Conservation (phyloP, 2,113 vertebrate species). For the Myrmecobius fasciatus region DNA sequence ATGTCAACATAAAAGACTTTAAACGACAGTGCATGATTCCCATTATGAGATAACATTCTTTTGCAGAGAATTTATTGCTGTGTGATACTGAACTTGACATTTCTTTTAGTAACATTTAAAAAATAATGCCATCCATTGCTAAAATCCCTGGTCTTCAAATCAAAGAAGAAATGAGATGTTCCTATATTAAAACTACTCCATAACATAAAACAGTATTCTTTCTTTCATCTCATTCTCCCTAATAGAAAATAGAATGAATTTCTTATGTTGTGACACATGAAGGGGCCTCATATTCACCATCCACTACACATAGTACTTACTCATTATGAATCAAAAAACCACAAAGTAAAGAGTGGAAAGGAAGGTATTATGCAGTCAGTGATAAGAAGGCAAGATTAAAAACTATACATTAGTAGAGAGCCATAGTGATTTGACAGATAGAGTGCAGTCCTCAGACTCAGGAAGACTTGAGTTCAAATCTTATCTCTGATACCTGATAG, state of each 20-base stretch:
- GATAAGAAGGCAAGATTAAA: background rate
- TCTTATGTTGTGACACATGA: background rate
- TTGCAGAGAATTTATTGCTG: conserved; percentile 36
- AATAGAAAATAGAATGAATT: background rate
- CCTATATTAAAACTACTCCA: conserved; percentile 10
- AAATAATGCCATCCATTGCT: conserved; percentile 2
- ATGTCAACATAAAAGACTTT: conserved; percentile 48
- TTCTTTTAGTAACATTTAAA: conserved; percentile 46
- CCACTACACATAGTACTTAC: background rate
- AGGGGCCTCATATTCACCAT: background rate
- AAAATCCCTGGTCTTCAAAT: conserved; percentile 36
- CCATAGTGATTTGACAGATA: background rate
- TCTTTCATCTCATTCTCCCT: background rate
- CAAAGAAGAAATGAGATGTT: conserved; percentile 15
- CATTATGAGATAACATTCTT: conserved; percentile 45
- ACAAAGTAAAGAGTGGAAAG: background rate
- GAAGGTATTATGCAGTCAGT: background rate
- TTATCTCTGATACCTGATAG: background rate
- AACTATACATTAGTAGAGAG: background rate
- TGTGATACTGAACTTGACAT: conserved; percentile 40
- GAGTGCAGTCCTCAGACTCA: background rate
- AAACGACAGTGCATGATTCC: conserved; percentile 16
- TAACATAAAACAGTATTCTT: background rate
- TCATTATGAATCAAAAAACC: background rate
- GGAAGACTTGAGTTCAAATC: background rate